phyloP scores from a whole-genome alignment of 2,888 invertebrate species.

The Microdon myrmicae region DNA sequence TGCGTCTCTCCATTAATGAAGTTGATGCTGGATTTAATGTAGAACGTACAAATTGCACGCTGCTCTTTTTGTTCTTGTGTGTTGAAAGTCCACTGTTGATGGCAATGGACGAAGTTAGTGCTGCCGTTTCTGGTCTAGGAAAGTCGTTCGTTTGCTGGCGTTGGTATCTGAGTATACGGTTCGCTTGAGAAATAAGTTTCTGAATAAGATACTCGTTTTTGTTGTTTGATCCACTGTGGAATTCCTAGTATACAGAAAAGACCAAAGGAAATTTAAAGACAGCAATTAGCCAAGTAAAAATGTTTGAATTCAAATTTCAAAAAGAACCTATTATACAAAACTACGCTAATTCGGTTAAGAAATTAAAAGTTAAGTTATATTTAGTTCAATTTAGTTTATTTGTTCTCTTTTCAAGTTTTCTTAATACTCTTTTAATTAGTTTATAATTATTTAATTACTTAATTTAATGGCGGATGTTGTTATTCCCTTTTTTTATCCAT shows the following conservation, averaged over 20 bases:
- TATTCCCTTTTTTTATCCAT: too few species aligned
- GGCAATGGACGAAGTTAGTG: slow-evolving; percentile 28
- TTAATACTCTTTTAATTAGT: too few species aligned
- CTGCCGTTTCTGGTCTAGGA: slow-evolving; percentile 33
- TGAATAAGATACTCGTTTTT: slow-evolving; percentile 64
- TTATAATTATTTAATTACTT: too few species aligned
- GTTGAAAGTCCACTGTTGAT: slow-evolving; percentile 22
- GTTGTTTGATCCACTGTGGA: slow-evolving; percentile 53
- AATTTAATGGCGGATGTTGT: too few species aligned
- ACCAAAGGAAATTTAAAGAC: not conserved
- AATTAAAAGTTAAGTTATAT: too few species aligned
- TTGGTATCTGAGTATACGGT: slow-evolving; percentile 62
- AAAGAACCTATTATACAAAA: not conserved
- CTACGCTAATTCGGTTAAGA: too few species aligned
- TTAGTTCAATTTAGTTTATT: too few species aligned
- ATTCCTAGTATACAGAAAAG: slow-evolving; percentile 19
- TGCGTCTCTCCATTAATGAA: slow-evolving; percentile 56
- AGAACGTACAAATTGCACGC: slow-evolving; percentile 61
- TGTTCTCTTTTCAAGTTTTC: too few species aligned
- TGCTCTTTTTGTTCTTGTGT: slow-evolving; percentile 50
- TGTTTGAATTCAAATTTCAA: not conserved
- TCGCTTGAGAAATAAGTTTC: slow-evolving; percentile 65
- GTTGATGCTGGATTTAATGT: slow-evolving; percentile 55
- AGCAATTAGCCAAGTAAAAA: not conserved
- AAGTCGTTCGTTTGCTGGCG: slow-evolving; percentile 47